These are phyloP conservation scores for Blomia tropicalis DNA, from an alignment of 2,888 invertebrate species.

Conservation along the genomic window DNA sequence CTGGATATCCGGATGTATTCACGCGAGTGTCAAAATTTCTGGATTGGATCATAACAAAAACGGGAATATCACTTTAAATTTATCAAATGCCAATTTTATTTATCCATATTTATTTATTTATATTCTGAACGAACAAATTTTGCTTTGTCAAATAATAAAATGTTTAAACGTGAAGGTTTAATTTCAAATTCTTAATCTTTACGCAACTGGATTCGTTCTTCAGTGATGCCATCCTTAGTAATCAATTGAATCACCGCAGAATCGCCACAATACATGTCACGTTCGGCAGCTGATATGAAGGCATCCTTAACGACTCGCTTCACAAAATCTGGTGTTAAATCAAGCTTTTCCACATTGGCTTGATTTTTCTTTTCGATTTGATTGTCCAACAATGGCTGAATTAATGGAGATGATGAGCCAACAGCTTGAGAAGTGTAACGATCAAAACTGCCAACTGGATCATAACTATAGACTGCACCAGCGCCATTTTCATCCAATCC, in stretches of 20 bases:
- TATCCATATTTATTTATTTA: conserved; percentile 11
- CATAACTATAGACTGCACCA: conserved; percentile 88
- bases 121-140: not conserved
- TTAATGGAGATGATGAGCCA: conserved; percentile 59
- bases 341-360: conserved; percentile 34
- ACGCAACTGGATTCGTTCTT: conserved; percentile 55
- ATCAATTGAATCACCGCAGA: conserved; percentile 67
- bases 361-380: conserved; percentile 81
- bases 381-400: conserved; percentile 89
- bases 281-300: conserved; percentile 90
- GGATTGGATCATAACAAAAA: conserved; percentile 23
- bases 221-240: conserved; percentile 62
- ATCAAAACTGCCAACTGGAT: conserved; percentile 91
- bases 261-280: conserved; percentile 95
- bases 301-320: conserved; percentile 74
- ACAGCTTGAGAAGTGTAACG: conserved; percentile 65
- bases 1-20: conserved; percentile 23
- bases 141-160: not conserved
- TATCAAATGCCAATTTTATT: not conserved
- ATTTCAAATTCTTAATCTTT: conserved; percentile 52
- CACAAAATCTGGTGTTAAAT: conserved; percentile 62
- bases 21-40: conserved; percentile 23
- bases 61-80: not conserved
- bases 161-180: not conserved
- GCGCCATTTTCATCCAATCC: conserved; percentile 78